phyloP scores from a whole-genome alignment of 2,888 invertebrate species.

The Plebejus melissa region DNA sequence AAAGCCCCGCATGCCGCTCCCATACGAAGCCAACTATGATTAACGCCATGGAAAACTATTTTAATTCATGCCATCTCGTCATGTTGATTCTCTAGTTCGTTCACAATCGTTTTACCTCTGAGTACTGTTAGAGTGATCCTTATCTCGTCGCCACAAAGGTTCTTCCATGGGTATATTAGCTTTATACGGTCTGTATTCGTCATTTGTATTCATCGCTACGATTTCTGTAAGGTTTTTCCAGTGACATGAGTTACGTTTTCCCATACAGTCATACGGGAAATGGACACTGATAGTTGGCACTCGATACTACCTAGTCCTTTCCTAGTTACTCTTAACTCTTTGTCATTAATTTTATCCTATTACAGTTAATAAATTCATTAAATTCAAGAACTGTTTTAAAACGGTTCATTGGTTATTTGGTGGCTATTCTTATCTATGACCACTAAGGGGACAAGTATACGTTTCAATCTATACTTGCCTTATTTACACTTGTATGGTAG shows the following conservation, averaged over 20 bases:
- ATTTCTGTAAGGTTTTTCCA: background rate
- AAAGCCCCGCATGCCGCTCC: slow-evolving; percentile 32
- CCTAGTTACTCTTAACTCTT: background rate
- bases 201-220: slow-evolving; percentile 1
- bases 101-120: background rate
- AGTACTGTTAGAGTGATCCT: background rate
- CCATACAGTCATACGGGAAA: background rate
- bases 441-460: background rate
- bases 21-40: slow-evolving; percentile 6
- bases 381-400: background rate
- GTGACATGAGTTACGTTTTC: background rate
- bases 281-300: background rate
- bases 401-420: background rate
- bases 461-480: background rate
- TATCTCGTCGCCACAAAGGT: background rate
- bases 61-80: slow-evolving; percentile 22
- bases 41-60: slow-evolving; percentile 16
- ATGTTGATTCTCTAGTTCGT: background rate
- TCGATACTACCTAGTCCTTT: background rate
- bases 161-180: background rate
- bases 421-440: no score
- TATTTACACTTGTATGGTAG: background rate
- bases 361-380: background rate
- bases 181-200: background rate
- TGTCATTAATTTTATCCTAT: background rate